These are phyloP conservation scores for Raja brachyura DNA, from an alignment of 2,113 vertebrate species.

Conservation along the genomic window DNA sequence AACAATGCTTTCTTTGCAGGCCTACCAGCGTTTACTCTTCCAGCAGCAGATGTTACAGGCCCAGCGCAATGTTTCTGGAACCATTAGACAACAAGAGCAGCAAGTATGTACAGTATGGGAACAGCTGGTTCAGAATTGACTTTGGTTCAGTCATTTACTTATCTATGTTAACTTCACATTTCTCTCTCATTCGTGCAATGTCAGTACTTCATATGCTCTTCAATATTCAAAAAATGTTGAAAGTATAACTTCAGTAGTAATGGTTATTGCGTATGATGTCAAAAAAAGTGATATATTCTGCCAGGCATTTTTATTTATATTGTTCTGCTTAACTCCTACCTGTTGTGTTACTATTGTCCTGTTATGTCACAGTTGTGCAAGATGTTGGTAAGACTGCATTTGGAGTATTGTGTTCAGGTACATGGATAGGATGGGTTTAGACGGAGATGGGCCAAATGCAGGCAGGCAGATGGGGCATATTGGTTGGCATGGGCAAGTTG, in stretches of 20 bases:
- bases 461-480: too few relatives aligned
- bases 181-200: not conserved
- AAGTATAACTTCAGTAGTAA: not conserved
- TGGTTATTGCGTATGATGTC: not conserved
- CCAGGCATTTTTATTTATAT: not conserved
- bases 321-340: not conserved
- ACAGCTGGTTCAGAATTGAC: not conserved
- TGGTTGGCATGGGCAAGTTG: too few relatives aligned
- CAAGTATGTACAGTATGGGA: constrained; percentile 70
- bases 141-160: not conserved
- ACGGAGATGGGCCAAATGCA: too few relatives aligned
- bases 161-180: not conserved
- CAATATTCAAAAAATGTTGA: not conserved
- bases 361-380: too few relatives aligned
- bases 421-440: too few relatives aligned
- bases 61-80: constrained; percentile 95
- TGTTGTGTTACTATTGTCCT: too few relatives aligned
- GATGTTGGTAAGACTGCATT: too few relatives aligned
- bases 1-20: constrained; percentile 52
- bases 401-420: too few relatives aligned
- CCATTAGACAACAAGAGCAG: constrained; percentile 99
- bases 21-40: constrained; percentile 99
- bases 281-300: not conserved
- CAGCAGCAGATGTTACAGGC: constrained; percentile 99
- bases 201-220: not conserved